These are phyloP conservation scores for Lethenteron camtschaticum DNA, from an alignment of 2,113 vertebrate genomes.

Conservation along the genomic window DNA sequence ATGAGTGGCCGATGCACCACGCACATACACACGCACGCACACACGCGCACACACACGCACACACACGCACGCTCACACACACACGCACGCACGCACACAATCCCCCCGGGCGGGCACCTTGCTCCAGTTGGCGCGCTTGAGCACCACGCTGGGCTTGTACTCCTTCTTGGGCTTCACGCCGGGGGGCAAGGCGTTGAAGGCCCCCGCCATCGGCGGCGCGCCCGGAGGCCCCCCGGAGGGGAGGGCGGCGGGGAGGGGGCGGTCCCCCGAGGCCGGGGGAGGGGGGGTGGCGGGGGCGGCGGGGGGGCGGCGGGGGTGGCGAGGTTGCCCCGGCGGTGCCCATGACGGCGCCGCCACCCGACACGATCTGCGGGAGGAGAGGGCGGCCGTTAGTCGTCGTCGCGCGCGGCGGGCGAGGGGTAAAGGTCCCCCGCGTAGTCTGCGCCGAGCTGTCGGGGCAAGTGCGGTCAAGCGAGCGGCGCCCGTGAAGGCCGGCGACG, in stretches of 20 bases:
- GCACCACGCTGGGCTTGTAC: constrained; percentile 52
- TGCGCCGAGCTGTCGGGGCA: too few relatives aligned
- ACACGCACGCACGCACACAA: not conserved
- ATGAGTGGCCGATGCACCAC: too few relatives aligned
- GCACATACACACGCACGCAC: too few relatives aligned
- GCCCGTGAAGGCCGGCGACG: too few relatives aligned
- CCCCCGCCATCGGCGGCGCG: not conserved
- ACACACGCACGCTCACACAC: too few relatives aligned
- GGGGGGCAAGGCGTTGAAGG: constrained; percentile 32
- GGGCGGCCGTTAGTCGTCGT: too few relatives aligned
- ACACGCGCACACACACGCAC: too few relatives aligned
- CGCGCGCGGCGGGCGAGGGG: too few relatives aligned
- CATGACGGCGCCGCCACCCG: too few relatives aligned
- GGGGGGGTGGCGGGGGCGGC: constrained; percentile 22
- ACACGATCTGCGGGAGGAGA: too few relatives aligned
- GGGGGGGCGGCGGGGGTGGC: constrained; percentile 24
- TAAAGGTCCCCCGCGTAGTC: too few relatives aligned
- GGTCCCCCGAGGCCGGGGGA: constrained; percentile 15
- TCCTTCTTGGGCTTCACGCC: constrained; percentile 67
- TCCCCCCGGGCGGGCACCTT: constrained; percentile 38
- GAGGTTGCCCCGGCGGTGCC: constrained; percentile 16
- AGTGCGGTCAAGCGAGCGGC: too few relatives aligned
- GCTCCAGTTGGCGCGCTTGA: constrained; percentile 94
- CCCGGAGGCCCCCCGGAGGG: constrained; percentile 18
- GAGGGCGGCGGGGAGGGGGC: constrained; percentile 14